phyloP scores from a whole-genome alignment of 2,888 invertebrate species.

The Dicyrtoma fusca region DNA sequence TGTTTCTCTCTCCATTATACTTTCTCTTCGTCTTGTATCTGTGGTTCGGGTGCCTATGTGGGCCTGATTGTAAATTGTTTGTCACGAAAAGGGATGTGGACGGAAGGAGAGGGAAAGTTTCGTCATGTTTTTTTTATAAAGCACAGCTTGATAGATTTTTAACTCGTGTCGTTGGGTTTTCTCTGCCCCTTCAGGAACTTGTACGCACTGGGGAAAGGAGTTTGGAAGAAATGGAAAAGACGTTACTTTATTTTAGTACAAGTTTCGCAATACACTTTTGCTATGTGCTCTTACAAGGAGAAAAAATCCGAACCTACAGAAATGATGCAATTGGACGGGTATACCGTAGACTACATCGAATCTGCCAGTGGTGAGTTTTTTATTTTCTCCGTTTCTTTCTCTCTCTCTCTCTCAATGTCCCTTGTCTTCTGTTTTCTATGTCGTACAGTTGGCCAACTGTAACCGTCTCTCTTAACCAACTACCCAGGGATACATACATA shows the following conservation, averaged over 20 bases:
- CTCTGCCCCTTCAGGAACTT: conserved; percentile 67
- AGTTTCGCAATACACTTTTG: conserved; percentile 99
- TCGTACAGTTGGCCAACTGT: background rate
- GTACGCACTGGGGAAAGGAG: conserved; percentile 91
- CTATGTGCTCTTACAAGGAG: conserved; percentile 99
- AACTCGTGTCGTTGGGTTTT: conserved; percentile 1
- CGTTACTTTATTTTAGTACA: conserved; percentile 98
- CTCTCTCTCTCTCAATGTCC: background rate
- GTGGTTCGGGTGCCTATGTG: background rate
- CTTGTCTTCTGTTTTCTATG: background rate
- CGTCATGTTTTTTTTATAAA: background rate
- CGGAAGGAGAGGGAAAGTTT: background rate
- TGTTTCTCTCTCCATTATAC: background rate
- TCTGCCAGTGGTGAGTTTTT: conserved; percentile 78
- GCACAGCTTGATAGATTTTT: background rate
- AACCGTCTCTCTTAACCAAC: background rate
- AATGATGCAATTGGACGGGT: conserved; percentile 99
- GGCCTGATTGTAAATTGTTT: background rate
- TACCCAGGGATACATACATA: too few species aligned
- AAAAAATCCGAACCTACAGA: conserved; percentile 99
- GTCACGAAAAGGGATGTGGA: background rate
- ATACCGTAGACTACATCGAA: conserved; percentile 99
- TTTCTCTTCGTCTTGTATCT: background rate
- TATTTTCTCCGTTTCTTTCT: background rate
- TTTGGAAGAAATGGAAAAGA: conserved; percentile 99